These are phyloP conservation scores for Ptilodon capucinus DNA, from an alignment of 2,888 invertebrate genomes.

Conservation along the genomic window DNA sequence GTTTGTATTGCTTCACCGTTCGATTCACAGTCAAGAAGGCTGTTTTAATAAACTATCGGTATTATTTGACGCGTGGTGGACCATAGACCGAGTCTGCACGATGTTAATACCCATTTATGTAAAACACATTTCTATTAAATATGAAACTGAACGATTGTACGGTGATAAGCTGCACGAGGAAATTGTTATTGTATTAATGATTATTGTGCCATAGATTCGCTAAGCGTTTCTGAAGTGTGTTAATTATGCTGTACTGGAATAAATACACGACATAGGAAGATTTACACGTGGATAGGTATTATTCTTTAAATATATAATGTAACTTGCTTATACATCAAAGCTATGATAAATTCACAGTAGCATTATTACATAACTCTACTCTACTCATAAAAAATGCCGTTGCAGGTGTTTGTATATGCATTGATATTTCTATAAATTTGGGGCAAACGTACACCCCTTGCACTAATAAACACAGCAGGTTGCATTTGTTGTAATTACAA, in stretches of 20 bases:
- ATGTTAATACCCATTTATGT: constrained; percentile 43
- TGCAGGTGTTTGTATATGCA: too few relatives aligned
- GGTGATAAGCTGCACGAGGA: constrained; percentile 35
- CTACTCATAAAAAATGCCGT: too few relatives aligned
- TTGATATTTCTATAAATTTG: too few relatives aligned
- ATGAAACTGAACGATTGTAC: constrained; percentile 34
- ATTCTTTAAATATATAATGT: too few relatives aligned
- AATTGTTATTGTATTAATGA: constrained; percentile 37
- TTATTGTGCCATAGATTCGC: constrained; percentile 20
- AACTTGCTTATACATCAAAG: too few relatives aligned
- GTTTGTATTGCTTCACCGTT: constrained; percentile 29
- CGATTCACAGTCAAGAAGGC: constrained; percentile 25
- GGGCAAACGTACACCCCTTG: not conserved
- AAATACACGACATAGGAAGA: too few relatives aligned
- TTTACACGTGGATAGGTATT: too few relatives aligned
- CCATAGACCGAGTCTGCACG: constrained; percentile 30
- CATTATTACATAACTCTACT: too few relatives aligned
- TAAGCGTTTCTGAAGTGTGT: constrained; percentile 15
- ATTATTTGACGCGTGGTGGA: constrained; percentile 41
- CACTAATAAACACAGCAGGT: not conserved
- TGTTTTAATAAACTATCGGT: constrained; percentile 42
- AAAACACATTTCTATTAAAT: constrained; percentile 39
- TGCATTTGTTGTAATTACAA: not conserved
- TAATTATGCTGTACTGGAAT: not conserved
- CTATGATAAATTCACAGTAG: too few relatives aligned